phyloP scores from a whole-genome alignment of 2,113 vertebrate species.

The Mustela nigripes region DNA sequence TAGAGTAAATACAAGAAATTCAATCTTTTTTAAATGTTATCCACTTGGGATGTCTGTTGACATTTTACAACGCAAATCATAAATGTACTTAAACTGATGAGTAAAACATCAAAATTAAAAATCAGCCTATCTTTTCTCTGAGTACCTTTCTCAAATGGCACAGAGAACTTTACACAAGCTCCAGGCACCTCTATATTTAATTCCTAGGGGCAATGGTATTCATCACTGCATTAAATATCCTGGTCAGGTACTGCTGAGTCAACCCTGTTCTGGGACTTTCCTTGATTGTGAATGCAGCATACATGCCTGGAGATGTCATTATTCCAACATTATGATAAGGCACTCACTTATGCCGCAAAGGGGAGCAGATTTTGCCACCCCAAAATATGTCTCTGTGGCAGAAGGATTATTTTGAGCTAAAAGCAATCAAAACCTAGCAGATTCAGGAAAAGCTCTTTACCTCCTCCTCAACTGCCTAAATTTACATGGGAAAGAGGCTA shows the following conservation, averaged over 20 bases:
- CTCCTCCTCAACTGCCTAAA: neutral
- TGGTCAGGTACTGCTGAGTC: slow-evolving; percentile 83
- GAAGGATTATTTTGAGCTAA: neutral
- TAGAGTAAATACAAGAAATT: slow-evolving; percentile 78
- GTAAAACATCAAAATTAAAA: slow-evolving; percentile 85
- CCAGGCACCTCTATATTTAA: slow-evolving; percentile 66
- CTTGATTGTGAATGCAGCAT: slow-evolving; percentile 50
- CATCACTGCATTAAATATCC: slow-evolving; percentile 62
- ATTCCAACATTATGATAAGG: slow-evolving; percentile 45
- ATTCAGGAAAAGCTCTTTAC: neutral
- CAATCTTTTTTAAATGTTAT: slow-evolving; percentile 74
- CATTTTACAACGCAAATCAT: slow-evolving; percentile 82
- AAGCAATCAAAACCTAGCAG: neutral
- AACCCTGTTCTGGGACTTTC: slow-evolving; percentile 51
- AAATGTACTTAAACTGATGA: slow-evolving; percentile 75
- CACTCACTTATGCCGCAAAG: neutral
- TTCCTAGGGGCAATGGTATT: slow-evolving; percentile 76
- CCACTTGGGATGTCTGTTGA: slow-evolving; percentile 76
- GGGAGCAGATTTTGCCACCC: neutral
- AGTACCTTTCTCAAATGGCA: slow-evolving; percentile 82
- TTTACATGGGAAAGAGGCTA: neutral
- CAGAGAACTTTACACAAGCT: slow-evolving; percentile 82
- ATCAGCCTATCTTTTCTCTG: slow-evolving; percentile 65
- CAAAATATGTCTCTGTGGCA: neutral
- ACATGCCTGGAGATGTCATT: slow-evolving; percentile 69